These are phyloP conservation scores for Crotalus viridis DNA, from an alignment of 2,113 vertebrate species.

Conservation along the genomic window DNA sequence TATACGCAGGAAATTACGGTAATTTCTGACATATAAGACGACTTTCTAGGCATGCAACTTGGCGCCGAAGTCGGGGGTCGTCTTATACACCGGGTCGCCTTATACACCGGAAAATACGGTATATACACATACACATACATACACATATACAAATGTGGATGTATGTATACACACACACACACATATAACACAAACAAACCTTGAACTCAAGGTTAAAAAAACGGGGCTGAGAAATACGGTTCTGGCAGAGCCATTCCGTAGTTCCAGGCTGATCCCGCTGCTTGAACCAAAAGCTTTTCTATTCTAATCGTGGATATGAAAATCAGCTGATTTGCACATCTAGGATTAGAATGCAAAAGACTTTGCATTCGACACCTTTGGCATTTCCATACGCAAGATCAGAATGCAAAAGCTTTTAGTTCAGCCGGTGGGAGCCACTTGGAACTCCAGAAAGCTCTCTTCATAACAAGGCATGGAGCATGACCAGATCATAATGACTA, in stretches of 20 bases:
- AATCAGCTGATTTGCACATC: neutral
- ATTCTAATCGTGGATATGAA: neutral
- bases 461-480: neutral
- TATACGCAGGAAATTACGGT: too few species aligned
- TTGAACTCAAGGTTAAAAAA: neutral
- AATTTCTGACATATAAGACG: too few species aligned
- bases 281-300: neutral
- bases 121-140: too few species aligned
- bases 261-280: neutral
- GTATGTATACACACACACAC: too few species aligned
- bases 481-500: neutral
- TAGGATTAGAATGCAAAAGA: neutral
- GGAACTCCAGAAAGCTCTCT: neutral
- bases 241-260: neutral
- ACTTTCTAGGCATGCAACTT: too few species aligned
- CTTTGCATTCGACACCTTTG: neutral
- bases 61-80: too few species aligned
- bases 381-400: neutral
- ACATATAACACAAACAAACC: neutral
- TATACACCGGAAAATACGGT: too few species aligned
- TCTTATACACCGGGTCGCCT: too few species aligned
- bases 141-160: too few species aligned
- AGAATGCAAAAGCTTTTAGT: neutral
- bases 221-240: too few species aligned
- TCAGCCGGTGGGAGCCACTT: neutral